Evolutionary conservation across 2,113 vertebrate species (phyloP), one percentile per base, ranked within the genome.

Genomic region (Electrona antarctica): DNA sequence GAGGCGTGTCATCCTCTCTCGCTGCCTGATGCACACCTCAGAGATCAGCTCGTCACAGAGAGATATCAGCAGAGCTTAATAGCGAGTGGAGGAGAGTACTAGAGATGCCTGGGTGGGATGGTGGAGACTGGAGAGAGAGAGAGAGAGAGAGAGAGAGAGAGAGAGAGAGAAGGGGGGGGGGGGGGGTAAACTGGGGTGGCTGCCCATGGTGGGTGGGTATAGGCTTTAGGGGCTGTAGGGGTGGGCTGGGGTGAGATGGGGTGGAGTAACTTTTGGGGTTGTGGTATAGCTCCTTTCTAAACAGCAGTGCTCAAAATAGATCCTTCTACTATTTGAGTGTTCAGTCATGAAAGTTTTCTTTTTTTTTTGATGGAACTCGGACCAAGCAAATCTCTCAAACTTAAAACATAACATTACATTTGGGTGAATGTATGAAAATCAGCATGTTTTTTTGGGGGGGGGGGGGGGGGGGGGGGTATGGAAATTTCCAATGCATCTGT

Each of bases 1-100:
- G 84, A 89, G 72, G 87, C 87, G 59, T 88, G 90, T 89, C 90
- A 85, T 87, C 81, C 80, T 76, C 73, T 76, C 64, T 81, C 81
- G 63, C 81, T 83, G 84, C 73, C 76, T 84, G 86, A 84, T 84
- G 85, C 78, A 84, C 76, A 84, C 87, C 90, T 84, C 67, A 12
- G 66, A 77, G 76, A 88, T 86, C 81, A 81, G 77, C 84, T 67
- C 69, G 75, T 85, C 64, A 74, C 74, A 69, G 74, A 73, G 75
- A 57, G 47, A 71, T 57, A 79, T 74, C 61, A 55, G 71, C 29
- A 33, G 74, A 49, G 76, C 74, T 76, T 76, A 51, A 5, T 72
- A 64, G 76, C 1, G 21, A 21, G 61, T 4, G 2, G 21, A 14
- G 67, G 59, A 54, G 61, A 64, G 55, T 41, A 41, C 5, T 21